phyloP scores from a whole-genome alignment of 92 coral and sea anemone species.

The Metridium senile region DNA sequence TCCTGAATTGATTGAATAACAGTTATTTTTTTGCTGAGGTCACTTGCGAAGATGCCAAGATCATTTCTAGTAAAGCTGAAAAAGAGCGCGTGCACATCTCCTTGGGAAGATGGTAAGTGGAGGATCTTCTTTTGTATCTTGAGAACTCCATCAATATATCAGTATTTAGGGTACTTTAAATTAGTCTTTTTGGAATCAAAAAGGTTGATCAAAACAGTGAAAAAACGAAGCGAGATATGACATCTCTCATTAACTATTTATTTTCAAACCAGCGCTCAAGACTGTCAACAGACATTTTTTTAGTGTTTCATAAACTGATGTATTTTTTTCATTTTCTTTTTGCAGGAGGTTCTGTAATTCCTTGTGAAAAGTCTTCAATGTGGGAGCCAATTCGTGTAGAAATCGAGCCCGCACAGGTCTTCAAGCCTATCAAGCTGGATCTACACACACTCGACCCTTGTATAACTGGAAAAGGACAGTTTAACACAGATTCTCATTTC shows the following conservation, averaged over 20 bases:
- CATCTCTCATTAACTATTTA: constrained; percentile 85
- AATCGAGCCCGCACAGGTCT: constrained; percentile 84
- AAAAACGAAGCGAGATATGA: constrained; percentile 56
- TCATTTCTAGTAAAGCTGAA: constrained; percentile 96
- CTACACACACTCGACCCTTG: constrained; percentile 73
- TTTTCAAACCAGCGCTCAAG: constrained; percentile 59
- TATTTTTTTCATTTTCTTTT: background rate
- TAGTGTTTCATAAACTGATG: background rate
- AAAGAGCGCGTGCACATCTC: constrained; percentile 60
- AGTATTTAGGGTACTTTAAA: background rate
- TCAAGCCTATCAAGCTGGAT: constrained; percentile 83
- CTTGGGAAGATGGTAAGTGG: constrained; percentile 83
- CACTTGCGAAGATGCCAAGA: constrained; percentile 76
- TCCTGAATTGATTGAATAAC: constrained; percentile 19
- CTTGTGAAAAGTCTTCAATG: constrained; percentile 63
- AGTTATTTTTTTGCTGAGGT: constrained; percentile 22
- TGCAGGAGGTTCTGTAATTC: constrained; percentile 55
- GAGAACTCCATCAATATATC: background rate
- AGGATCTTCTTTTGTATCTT: constrained; percentile 18
- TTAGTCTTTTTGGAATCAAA: background rate
- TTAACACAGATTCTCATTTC: constrained; percentile 67
- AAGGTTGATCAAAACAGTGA: background rate
- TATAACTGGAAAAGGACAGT: constrained; percentile 90
- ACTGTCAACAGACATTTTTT: constrained; percentile 16
- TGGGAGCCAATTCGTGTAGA: constrained; percentile 91